Percentiles rank a stretch among this genome's conserved stretches.
Evolutionary conservation across 2,113 vertebrate species (phyloP).

Genomic region (Lonchura striata): DNA sequence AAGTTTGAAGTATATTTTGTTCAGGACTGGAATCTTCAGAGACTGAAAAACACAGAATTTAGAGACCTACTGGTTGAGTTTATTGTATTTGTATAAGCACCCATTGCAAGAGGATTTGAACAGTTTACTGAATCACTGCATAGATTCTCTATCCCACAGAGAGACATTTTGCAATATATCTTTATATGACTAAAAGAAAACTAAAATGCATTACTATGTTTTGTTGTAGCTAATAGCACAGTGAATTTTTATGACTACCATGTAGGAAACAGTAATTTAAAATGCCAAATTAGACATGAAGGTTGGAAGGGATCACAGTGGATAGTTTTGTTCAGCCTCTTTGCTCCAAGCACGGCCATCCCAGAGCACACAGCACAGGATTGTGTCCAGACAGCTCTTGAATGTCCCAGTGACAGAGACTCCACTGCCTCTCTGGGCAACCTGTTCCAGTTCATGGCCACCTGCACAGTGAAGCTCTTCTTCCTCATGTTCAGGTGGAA

Average conservation of each 20-base stretch:
- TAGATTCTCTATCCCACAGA: not conserved
- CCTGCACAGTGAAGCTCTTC: not conserved
- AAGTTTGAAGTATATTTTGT: not conserved
- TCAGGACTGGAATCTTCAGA: not conserved
- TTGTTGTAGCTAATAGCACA: not conserved
- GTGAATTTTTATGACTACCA: not conserved
- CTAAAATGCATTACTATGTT: not conserved
- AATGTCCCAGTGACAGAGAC: not conserved
- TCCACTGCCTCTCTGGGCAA: not conserved
- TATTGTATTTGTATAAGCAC: not conserved
- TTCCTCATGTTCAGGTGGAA: not conserved
- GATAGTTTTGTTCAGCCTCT: not conserved
- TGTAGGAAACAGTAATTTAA: not conserved
- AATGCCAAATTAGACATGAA: not conserved
- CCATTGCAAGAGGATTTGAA: not conserved
- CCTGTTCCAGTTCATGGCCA: accelerated
- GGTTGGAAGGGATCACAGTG: not conserved
- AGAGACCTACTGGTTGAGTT: not conserved
- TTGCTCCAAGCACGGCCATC: not conserved
- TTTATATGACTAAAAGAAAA: not conserved
- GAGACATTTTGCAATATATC: not conserved
- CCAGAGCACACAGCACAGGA: not conserved
- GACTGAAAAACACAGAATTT: not conserved
- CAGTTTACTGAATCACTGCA: not conserved
- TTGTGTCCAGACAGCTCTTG: not conserved